Percentiles rank a stretch among this genome's conserved stretches.
These are phyloP conservation scores for Pungitius pungitius DNA, from an alignment of 2,113 vertebrate genomes.

Conservation along the genomic window DNA sequence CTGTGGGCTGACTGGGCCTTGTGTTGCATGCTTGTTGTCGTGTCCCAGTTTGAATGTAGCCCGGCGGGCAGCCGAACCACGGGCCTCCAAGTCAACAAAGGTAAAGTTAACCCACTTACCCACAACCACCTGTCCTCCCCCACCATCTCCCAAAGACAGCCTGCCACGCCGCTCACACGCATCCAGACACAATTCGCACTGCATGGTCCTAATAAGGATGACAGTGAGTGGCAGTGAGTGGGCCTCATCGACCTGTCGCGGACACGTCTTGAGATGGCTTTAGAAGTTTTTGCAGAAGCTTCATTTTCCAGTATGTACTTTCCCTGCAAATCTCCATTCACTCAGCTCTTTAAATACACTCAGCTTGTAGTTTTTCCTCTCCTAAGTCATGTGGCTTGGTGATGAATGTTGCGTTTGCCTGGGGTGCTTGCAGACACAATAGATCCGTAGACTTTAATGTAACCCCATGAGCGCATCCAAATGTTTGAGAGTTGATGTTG, in stretches of 20 bases:
- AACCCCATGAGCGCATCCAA: neutral
- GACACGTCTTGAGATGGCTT: conserved; percentile 29
- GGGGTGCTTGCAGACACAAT: neutral
- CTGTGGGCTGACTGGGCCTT: conserved; percentile 67
- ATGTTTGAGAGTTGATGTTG: neutral
- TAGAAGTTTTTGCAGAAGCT: conserved; percentile 37
- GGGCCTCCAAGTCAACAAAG: conserved; percentile 79
- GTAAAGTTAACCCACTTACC: conserved; percentile 75
- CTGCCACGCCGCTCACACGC: conserved; percentile 41
- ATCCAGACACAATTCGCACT: conserved; percentile 40
- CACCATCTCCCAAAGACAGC: conserved; percentile 39
- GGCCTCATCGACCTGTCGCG: conserved; percentile 28
- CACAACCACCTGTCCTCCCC: conserved; percentile 37
- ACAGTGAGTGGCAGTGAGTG: conserved; percentile 41
- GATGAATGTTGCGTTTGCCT: conserved; percentile 2
- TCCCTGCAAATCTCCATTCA: conserved; percentile 17
- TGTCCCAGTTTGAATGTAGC: conserved; percentile 82
- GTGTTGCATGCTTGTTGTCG: conserved; percentile 77
- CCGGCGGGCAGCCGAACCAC: conserved; percentile 78
- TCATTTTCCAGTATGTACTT: conserved; percentile 19
- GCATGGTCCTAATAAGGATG: conserved; percentile 40
- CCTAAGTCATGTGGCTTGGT: neutral
- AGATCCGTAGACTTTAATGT: neutral
- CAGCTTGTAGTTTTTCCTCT: conserved; percentile 21
- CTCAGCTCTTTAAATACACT: conserved; percentile 21